Conservation (phyloP, 2,888 invertebrate genomes). For the Drosophila yooni region DNA sequence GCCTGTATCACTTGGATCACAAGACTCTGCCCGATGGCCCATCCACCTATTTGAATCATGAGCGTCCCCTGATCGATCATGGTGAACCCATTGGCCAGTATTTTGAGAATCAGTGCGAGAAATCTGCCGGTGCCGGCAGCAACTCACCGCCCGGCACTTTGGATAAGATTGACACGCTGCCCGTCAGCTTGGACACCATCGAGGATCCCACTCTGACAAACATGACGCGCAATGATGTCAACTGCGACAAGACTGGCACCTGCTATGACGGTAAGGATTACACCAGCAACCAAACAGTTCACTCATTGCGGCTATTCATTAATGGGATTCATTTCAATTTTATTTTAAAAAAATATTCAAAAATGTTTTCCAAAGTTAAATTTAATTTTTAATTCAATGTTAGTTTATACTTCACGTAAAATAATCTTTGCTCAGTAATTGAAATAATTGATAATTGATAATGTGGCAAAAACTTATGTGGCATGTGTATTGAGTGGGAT, state of each 20-base stretch:
- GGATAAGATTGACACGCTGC: conserved; percentile 87
- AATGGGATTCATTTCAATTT: neutral
- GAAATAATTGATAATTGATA: too few species aligned
- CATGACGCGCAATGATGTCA: conserved; percentile 91
- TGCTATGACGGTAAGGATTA: conserved; percentile 93
- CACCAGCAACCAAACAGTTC: neutral
- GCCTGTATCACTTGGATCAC: conserved; percentile 96
- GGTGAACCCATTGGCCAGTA: conserved; percentile 96
- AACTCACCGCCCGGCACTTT: conserved; percentile 82
- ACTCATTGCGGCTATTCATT: neutral
- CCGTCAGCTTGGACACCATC: conserved; percentile 91
- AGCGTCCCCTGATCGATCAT: conserved; percentile 95
- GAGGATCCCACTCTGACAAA: conserved; percentile 91
- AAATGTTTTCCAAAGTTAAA: too few species aligned
- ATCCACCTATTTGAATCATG: conserved; percentile 94
- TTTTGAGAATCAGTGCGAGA: conserved; percentile 95
- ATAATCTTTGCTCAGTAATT: too few species aligned
- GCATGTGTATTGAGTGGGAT: neutral
- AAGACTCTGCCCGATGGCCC: conserved; percentile 96
- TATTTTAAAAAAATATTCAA: neutral
- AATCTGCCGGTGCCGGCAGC: conserved; percentile 65
- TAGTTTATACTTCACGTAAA: too few species aligned
- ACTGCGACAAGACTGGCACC: conserved; percentile 97
- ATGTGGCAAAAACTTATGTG: too few species aligned
- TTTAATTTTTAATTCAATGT: too few species aligned